phyloP scores from a whole-genome alignment of 1,140 invertebrate genomes.

The Drosophila watanabei region DNA sequence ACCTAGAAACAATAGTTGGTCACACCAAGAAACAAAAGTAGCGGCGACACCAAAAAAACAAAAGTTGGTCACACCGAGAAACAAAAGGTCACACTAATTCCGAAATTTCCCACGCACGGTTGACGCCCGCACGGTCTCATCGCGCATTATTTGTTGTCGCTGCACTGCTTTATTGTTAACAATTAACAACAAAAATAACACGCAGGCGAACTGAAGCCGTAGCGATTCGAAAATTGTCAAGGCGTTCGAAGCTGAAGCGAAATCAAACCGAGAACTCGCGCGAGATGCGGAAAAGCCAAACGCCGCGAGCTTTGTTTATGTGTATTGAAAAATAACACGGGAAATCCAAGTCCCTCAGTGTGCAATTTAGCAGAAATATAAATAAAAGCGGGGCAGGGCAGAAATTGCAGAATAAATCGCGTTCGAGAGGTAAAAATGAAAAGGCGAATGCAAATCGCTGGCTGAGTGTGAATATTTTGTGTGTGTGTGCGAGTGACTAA shows the following conservation, averaged over 20 bases:
- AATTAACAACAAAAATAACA: constrained; percentile 31
- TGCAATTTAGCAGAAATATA: constrained; percentile 22
- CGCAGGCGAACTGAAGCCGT: constrained; percentile 9
- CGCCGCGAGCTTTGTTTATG: constrained; percentile 52
- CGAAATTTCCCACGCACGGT: too few species aligned
- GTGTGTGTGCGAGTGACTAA: constrained; percentile 28
- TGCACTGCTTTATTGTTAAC: constrained; percentile 26
- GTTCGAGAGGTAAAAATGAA: constrained; percentile 42
- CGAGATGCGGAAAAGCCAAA: constrained; percentile 55
- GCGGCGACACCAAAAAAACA: too few species aligned
- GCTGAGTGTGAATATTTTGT: constrained; percentile 29
- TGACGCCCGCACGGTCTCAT: constrained; percentile 11
- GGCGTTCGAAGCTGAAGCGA: constrained; percentile 10
- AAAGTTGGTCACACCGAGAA: too few species aligned
- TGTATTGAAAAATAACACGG: constrained; percentile 50
- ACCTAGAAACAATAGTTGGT: too few species aligned
- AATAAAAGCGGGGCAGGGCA: constrained; percentile 33
- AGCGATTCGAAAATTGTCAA: constrained; percentile 3
- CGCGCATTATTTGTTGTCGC: constrained; percentile 29
- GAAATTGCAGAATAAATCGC: constrained; percentile 43
- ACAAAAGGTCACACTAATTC: too few species aligned
- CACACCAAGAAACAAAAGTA: too few species aligned
- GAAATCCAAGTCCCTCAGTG: constrained; percentile 49
- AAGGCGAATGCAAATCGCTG: constrained; percentile 28
- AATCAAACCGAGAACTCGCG: constrained; percentile 26